phyloP scores from a whole-genome alignment of 2,888 invertebrate genomes.

The Chymomyza caudatula region DNA sequence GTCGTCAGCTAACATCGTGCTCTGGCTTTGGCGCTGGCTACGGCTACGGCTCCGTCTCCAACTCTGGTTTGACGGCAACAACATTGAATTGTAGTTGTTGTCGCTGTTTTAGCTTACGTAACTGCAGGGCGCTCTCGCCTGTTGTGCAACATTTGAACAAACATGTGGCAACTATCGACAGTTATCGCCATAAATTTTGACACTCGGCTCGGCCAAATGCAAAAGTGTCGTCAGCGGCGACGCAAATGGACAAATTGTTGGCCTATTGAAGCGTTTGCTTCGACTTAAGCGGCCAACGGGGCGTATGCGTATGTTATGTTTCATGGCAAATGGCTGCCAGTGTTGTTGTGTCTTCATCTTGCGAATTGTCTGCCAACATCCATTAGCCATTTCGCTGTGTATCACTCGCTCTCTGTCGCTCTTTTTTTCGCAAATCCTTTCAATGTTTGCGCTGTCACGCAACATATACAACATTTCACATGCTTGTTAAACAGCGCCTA shows the following conservation, averaged over 20 bases:
- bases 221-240: constrained; percentile 61
- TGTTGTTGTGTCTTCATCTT: not conserved
- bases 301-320: constrained; percentile 4
- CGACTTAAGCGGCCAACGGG: not conserved
- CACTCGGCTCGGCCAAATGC: constrained; percentile 57
- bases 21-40: constrained; percentile 1
- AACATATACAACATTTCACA: constrained; percentile 67
- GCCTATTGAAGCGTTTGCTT: constrained; percentile 44
- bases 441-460: constrained; percentile 77
- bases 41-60: not conserved
- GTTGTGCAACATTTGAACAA: constrained; percentile 35
- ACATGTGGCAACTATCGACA: constrained; percentile 64
- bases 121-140: not conserved
- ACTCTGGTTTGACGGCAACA: constrained; percentile 51
- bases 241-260: constrained; percentile 63
- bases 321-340: too few species aligned
- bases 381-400: constrained; percentile 36
- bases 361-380: not conserved
- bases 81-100: constrained; percentile 54
- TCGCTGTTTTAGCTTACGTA: constrained; percentile 42
- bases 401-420: constrained; percentile 13
- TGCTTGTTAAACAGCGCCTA: not conserved
- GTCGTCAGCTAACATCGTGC: constrained; percentile 22
- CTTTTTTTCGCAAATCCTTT: constrained; percentile 73
- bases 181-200: constrained; percentile 74